Evolutionary conservation across 2,888 invertebrate species (phyloP).

Genomic region (Synanthedon tipuliformis): DNA sequence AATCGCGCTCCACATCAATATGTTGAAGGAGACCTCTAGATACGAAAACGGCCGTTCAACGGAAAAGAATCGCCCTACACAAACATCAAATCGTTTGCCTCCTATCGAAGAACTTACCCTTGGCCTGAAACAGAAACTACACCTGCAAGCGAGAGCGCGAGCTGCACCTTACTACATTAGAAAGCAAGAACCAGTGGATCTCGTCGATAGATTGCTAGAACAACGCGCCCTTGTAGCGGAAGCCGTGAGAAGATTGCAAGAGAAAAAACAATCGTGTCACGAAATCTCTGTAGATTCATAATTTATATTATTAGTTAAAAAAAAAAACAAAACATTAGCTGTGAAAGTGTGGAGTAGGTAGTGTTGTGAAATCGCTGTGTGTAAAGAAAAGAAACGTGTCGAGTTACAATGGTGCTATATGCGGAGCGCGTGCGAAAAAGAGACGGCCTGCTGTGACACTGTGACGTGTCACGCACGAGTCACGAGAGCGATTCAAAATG

Average conservation of each 20-base stretch:
- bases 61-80: constrained; percentile 42
- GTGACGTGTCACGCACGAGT: constrained; percentile 66
- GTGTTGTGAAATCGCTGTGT: constrained; percentile 70
- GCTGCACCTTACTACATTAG: constrained; percentile 66
- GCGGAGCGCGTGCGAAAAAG: constrained; percentile 62
- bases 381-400: constrained; percentile 57
- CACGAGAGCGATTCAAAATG: constrained; percentile 69
- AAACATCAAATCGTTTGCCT: constrained; percentile 50
- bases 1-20: constrained; percentile 24
- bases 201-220: constrained; percentile 59
- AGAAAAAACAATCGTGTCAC: constrained; percentile 62
- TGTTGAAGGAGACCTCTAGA: constrained; percentile 62
- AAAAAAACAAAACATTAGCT: constrained; percentile 58
- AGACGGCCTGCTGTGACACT: constrained; percentile 56
- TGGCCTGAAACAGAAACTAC: constrained; percentile 66
- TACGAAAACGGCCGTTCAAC: constrained; percentile 41
- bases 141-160: constrained; percentile 62
- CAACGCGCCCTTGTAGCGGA: constrained; percentile 66
- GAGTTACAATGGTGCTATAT: constrained; percentile 71
- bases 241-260: constrained; percentile 64
- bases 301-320: constrained; percentile 27
- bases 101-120: constrained; percentile 61
- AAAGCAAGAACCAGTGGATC: constrained; percentile 67
- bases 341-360: constrained; percentile 64
- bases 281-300: constrained; percentile 66